Evolutionary conservation across 2,113 vertebrate species (phyloP).

Genomic region (Bubalus kerabau): DNA sequence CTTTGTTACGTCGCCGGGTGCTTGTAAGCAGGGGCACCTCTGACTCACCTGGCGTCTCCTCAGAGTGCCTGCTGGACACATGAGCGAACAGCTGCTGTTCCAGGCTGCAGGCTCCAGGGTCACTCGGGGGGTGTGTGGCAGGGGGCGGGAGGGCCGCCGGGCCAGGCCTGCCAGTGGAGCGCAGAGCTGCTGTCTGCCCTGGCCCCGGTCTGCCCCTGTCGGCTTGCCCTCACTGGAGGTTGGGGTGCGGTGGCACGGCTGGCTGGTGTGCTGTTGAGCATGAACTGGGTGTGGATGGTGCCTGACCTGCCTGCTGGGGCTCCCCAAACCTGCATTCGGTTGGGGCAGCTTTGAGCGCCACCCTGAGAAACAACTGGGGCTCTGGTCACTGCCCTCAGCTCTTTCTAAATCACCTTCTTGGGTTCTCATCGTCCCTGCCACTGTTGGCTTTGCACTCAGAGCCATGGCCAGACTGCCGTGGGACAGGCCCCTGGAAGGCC

Average conservation of each 20-base stretch:
- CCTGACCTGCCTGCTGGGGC: neutral
- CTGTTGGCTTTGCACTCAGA: neutral
- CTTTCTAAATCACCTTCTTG: neutral
- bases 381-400: neutral
- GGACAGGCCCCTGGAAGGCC: neutral
- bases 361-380: neutral
- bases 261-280: neutral
- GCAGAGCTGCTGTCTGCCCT: neutral
- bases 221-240: neutral
- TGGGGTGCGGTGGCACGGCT: neutral
- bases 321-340: neutral
- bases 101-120: neutral
- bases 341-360: neutral
- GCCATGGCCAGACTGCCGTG: neutral
- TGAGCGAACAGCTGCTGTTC: neutral
- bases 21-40: neutral
- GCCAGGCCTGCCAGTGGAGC: neutral
- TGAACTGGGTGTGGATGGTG: accelerated
- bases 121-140: no score
- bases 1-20: neutral
- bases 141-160: accelerated
- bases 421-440: neutral
- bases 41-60: neutral
- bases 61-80: neutral
- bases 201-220: neutral